Evolutionary conservation across 2,797 vertebrate genomes (phyloP).

Genomic region (Xenopus petersii): DNA sequence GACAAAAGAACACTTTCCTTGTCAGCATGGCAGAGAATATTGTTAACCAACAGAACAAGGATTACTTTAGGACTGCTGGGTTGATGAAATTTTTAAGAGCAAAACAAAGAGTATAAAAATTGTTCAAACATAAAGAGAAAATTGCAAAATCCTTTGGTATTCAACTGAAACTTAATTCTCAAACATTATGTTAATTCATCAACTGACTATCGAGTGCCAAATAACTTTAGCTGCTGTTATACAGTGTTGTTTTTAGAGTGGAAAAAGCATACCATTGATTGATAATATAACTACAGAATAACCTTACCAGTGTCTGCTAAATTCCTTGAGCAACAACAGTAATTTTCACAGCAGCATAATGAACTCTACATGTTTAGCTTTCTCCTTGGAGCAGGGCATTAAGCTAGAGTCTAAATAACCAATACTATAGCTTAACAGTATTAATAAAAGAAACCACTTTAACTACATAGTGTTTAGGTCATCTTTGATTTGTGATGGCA

Average conservation of each 20-base stretch:
- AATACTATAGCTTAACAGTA: background rate
- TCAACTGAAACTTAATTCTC: background rate
- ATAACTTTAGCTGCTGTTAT: background rate
- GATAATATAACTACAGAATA: background rate
- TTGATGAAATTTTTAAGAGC: slow-evolving; percentile 28
- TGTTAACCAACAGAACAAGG: slow-evolving; percentile 41
- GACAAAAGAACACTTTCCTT: no score
- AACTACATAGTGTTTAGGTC: no score
- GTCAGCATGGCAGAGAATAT: slow-evolving; percentile 42
- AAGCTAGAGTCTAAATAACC: background rate
- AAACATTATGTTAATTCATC: background rate
- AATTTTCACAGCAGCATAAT: slow-evolving; percentile 2
- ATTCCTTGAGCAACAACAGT: background rate
- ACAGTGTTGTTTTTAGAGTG: background rate
- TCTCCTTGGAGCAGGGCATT: background rate
- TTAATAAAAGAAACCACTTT: background rate
- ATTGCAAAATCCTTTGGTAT: background rate
- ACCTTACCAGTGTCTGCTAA: background rate
- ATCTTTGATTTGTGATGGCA: no score
- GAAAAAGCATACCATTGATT: background rate
- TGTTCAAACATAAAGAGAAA: slow-evolving; percentile 14
- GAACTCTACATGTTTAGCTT: background rate
- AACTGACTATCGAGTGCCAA: background rate
- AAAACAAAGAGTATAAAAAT: slow-evolving; percentile 15
- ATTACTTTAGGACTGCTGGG: slow-evolving; percentile 17